phyloP scores from a whole-genome alignment of 2,888 invertebrate species.

The Leistus spinibarbis region DNA sequence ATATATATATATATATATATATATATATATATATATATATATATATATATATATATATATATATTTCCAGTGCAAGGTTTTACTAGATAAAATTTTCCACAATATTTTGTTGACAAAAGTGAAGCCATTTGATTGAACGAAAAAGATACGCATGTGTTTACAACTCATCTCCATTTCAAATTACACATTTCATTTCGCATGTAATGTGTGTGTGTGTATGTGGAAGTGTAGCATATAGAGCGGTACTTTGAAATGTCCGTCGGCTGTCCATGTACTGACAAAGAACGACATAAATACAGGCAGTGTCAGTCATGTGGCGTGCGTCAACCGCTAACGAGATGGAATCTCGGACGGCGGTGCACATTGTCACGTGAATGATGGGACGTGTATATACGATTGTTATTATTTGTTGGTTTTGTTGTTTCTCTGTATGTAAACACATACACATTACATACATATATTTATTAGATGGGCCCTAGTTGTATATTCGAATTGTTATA shows the following conservation, averaged over 20 bases:
- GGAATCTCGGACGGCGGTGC: conserved; percentile 11
- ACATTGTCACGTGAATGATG: conserved; percentile 1
- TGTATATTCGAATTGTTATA: not conserved
- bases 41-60: too few relatives aligned
- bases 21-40: too few relatives aligned
- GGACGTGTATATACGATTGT: not conserved
- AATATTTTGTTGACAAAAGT: not conserved
- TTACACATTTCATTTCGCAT: not conserved
- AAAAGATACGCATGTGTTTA: not conserved
- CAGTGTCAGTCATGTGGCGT: conserved; percentile 8
- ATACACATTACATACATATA: not conserved
- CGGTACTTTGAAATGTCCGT: conserved; percentile 19
- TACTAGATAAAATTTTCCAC: too few relatives aligned
- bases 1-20: too few relatives aligned
- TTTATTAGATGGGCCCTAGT: not conserved
- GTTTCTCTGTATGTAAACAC: not conserved
- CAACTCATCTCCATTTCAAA: not conserved
- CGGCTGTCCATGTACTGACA: conserved; percentile 15
- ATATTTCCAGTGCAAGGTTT: too few relatives aligned
- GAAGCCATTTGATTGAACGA: not conserved
- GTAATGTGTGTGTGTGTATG: not conserved
- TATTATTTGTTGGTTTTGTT: not conserved
- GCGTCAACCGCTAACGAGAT: conserved; percentile 23
- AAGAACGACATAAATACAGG: conserved; percentile 21
- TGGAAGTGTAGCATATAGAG: not conserved